Evolutionary conservation across 2,888 invertebrate species (phyloP).

Genomic region (Reticulitermes lucifugus): DNA sequence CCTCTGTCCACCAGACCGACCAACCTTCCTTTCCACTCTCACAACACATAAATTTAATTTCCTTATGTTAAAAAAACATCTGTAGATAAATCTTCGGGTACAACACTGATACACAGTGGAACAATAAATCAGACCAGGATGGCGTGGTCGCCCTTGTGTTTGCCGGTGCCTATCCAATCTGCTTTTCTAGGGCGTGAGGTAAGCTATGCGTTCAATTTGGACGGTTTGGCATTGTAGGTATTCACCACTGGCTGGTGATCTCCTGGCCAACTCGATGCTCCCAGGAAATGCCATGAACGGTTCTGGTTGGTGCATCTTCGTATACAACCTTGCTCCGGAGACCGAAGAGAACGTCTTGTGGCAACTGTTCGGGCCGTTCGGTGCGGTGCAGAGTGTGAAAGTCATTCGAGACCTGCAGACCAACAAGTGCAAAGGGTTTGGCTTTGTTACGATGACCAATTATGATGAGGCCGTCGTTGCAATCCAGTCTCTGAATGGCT

Average conservation of each 20-base stretch:
- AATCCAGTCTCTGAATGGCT: conserved; percentile 96
- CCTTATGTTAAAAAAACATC: no score
- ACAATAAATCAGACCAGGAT: not conserved
- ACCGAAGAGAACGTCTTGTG: conserved; percentile 92
- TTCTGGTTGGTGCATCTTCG: conserved; percentile 93
- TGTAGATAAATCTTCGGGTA: not conserved
- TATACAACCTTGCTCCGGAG: conserved; percentile 92
- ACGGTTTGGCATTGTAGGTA: conserved; percentile 68
- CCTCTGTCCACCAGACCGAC: no score
- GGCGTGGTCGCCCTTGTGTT: not conserved
- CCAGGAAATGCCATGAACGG: conserved; percentile 88
- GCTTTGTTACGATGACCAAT: conserved; percentile 98
- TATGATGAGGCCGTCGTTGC: conserved; percentile 97
- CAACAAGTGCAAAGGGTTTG: conserved; percentile 98
- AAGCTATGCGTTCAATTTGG: conserved; percentile 43
- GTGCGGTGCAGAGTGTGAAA: conserved; percentile 97
- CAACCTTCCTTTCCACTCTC: no score
- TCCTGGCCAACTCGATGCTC: conserved; percentile 82
- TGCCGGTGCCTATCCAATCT: not conserved
- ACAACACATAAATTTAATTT: no score
- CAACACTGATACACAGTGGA: not conserved
- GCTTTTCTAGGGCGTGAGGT: not conserved
- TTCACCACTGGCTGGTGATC: conserved; percentile 85
- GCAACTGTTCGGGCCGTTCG: conserved; percentile 97
- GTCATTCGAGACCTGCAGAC: conserved; percentile 95